These are phyloP conservation scores for Tragulus kanchil DNA, from an alignment of 2,113 vertebrate genomes.

Conservation along the genomic window DNA sequence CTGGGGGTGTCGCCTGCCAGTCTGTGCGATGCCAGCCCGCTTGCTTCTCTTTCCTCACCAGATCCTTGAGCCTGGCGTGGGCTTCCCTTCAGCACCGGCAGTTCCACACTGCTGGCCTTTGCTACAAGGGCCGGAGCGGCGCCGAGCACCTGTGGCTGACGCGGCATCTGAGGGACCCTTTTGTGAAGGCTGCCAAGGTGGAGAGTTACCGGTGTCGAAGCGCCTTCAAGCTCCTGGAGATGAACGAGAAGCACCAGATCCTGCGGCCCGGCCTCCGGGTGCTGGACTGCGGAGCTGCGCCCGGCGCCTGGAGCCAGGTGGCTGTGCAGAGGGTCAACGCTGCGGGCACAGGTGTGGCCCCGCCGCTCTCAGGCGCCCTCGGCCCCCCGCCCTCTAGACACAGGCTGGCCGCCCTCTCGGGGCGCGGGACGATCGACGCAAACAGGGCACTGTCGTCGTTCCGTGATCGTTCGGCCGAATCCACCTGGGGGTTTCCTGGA, in stretches of 20 bases:
- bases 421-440: neutral
- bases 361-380: fast-evolving
- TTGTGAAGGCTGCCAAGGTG: slow-evolving; percentile 91
- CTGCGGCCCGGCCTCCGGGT: slow-evolving; percentile 91
- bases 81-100: neutral
- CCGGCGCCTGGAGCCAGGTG: slow-evolving; percentile 98
- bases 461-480: too few species aligned
- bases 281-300: slow-evolving; percentile 96
- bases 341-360: slow-evolving; percentile 88
- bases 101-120: slow-evolving; percentile 84
- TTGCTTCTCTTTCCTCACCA: neutral
- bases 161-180: slow-evolving; percentile 93
- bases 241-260: slow-evolving; percentile 90
- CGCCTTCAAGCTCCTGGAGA: slow-evolving; percentile 96
- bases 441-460: too few species aligned
- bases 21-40: neutral
- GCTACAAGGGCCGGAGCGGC: slow-evolving; percentile 82
- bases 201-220: slow-evolving; percentile 94
- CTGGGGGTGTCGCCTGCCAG: fast-evolving
- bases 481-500: too few species aligned
- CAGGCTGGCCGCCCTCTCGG: fast-evolving
- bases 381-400: fast-evolving
- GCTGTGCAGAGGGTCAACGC: slow-evolving; percentile 94
- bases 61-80: neutral
- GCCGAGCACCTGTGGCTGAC: slow-evolving; percentile 92